Percentiles rank a stretch among this genome's conserved stretches.
Evolutionary conservation across 1,140 invertebrate genomes (phyloP).

Genomic region (Manduca sexta): DNA sequence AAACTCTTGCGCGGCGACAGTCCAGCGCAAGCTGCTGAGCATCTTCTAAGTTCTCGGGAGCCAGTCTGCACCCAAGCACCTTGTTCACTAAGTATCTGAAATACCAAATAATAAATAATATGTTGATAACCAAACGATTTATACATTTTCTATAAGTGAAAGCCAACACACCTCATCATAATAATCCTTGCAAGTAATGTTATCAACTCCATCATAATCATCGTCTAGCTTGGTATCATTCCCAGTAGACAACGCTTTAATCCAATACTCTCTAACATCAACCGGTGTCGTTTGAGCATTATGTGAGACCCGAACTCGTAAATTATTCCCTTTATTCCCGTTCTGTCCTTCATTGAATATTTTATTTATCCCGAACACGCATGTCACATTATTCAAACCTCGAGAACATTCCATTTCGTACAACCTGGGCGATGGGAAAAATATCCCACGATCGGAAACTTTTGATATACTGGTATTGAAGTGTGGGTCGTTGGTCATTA

Average conservation of each 20-base stretch:
- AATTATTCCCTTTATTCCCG: constrained; percentile 18
- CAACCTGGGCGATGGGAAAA: constrained; percentile 75
- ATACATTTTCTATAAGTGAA: neutral
- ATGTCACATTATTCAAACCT: constrained; percentile 35
- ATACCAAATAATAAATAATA: neutral
- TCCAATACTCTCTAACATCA: constrained; percentile 40
- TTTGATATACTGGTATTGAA: constrained; percentile 75
- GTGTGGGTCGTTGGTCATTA: constrained; percentile 74
- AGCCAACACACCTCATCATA: constrained; percentile 28
- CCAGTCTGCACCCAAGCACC: constrained; percentile 38
- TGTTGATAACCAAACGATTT: neutral
- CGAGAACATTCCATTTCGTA: constrained; percentile 46
- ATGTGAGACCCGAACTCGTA: constrained; percentile 40
- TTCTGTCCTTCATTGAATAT: constrained; percentile 32
- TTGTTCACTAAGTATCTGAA: neutral
- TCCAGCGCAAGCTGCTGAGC: constrained; percentile 71
- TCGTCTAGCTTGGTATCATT: constrained; percentile 30
- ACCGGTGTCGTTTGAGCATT: constrained; percentile 27
- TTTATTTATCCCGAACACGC: constrained; percentile 40
- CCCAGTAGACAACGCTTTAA: constrained; percentile 31
- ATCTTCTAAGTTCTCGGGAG: constrained; percentile 26
- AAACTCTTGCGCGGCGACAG: constrained; percentile 73
- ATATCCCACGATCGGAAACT: constrained; percentile 73
- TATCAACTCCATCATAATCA: constrained; percentile 37
- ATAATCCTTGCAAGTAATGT: constrained; percentile 40